phyloP scores from a whole-genome alignment of 2,797 vertebrate species.

The Varecia variegata region DNA sequence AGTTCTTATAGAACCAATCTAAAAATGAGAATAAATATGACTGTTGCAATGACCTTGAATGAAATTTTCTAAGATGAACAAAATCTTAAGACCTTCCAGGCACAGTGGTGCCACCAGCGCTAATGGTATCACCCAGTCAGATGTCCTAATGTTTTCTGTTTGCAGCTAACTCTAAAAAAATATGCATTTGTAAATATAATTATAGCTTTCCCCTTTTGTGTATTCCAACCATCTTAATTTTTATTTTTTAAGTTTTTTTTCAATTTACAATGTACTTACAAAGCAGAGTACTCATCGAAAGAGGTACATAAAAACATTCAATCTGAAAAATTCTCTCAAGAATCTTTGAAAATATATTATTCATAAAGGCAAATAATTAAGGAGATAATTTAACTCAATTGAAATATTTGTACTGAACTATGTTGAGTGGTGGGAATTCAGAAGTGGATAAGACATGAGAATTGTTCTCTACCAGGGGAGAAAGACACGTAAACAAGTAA shows the following conservation, averaged over 20 bases:
- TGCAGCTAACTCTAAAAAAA: not conserved
- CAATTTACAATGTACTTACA: not conserved
- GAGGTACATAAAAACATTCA: not conserved
- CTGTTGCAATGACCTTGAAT: not conserved
- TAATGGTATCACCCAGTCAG: not conserved
- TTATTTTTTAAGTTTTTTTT: not conserved
- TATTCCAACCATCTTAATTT: not conserved
- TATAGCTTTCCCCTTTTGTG: not conserved
- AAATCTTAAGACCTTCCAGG: not conserved
- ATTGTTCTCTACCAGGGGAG: not conserved
- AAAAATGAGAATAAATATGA: not conserved
- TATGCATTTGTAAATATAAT: not conserved
- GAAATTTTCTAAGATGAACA: not conserved
- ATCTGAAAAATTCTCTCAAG: not conserved
- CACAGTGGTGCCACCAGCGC: rapidly evolving
- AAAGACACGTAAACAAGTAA: not conserved
- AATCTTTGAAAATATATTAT: not conserved
- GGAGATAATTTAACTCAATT: not conserved
- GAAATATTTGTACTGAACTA: not conserved
- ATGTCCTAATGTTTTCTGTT: not conserved
- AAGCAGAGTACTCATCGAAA: not conserved
- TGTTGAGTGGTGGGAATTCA: not conserved
- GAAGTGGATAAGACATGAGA: not conserved
- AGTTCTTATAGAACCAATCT: not conserved
- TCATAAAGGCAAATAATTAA: not conserved